A percentile compares a stretch with the other conserved stretches of the same genome.
Evolutionary conservation across 2,888 invertebrate genomes (phyloP).

Genomic region (Trichacis sp.): DNA sequence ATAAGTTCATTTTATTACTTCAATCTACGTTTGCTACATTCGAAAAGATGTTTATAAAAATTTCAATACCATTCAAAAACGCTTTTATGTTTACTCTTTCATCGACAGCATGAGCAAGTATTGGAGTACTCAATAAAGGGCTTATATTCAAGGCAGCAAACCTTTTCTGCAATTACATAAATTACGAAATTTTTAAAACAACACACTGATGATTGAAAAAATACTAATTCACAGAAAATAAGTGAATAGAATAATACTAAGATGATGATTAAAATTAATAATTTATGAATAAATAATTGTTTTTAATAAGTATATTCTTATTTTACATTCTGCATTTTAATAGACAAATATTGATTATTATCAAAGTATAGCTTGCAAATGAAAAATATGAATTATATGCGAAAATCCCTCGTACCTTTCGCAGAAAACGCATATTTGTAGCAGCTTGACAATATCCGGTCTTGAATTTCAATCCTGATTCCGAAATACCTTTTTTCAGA

Average conservation of each 20-base stretch:
- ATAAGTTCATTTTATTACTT: conserved; percentile 11
- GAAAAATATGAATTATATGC: too few species aligned
- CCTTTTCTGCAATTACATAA: conserved; percentile 76
- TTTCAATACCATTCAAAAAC: conserved; percentile 84
- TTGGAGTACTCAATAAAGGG: conserved; percentile 87
- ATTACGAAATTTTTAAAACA: too few species aligned
- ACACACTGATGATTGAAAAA: too few species aligned
- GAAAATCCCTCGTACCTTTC: conserved; percentile 75
- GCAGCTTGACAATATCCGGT: conserved; percentile 87
- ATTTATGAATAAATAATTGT: too few species aligned
- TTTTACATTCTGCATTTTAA: too few species aligned
- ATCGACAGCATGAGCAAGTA: conserved; percentile 90
- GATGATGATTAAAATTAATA: too few species aligned
- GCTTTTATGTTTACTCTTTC: conserved; percentile 84
- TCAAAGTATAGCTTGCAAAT: too few species aligned
- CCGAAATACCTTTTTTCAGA: conserved; percentile 75
- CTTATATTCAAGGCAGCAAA: conserved; percentile 91
- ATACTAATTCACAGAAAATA: too few species aligned
- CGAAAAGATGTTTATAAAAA: conserved; percentile 80
- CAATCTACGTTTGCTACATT: conserved; percentile 75
- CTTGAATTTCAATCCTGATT: conserved; percentile 70
- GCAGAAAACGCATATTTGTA: conserved; percentile 90
- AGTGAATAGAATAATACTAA: too few species aligned
- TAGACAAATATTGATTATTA: too few species aligned
- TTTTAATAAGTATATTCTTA: too few species aligned